Conservation (phyloP, 2,113 vertebrate species). For the Oreotrochilus melanogaster region DNA sequence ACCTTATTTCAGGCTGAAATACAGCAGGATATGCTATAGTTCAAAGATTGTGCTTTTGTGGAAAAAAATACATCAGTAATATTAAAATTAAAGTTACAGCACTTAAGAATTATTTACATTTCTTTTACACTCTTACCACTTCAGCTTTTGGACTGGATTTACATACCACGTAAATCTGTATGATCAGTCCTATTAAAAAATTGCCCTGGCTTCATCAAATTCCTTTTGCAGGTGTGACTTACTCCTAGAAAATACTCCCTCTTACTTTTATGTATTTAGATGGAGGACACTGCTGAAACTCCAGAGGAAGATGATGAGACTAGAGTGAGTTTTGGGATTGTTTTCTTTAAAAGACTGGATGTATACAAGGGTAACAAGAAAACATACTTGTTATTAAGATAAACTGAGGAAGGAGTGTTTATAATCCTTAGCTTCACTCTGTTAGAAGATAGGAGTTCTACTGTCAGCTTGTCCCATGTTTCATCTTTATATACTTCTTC, state of each 20-base stretch:
- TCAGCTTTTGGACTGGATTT: neutral
- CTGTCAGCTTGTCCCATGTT: neutral
- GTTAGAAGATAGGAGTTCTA: neutral
- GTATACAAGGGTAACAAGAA: neutral
- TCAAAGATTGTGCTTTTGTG: neutral
- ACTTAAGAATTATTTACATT: neutral
- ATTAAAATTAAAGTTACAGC: neutral
- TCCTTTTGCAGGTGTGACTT: neutral
- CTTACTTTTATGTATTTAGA: neutral
- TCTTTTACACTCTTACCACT: neutral
- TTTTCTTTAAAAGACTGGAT: neutral
- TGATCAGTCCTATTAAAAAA: neutral
- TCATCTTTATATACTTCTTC: neutral
- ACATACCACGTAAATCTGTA: neutral
- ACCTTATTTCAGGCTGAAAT: neutral
- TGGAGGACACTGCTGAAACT: neutral
- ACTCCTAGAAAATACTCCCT: neutral
- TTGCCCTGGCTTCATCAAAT: neutral
- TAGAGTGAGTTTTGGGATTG: neutral
- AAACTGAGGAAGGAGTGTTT: neutral
- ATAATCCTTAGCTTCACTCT: neutral
- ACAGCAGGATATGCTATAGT: neutral
- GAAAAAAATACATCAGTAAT: neutral
- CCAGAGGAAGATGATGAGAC: neutral
- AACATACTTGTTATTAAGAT: neutral